Evolutionary conservation across 2,113 vertebrate genomes (phyloP).

Genomic region (Elachura formosa): DNA sequence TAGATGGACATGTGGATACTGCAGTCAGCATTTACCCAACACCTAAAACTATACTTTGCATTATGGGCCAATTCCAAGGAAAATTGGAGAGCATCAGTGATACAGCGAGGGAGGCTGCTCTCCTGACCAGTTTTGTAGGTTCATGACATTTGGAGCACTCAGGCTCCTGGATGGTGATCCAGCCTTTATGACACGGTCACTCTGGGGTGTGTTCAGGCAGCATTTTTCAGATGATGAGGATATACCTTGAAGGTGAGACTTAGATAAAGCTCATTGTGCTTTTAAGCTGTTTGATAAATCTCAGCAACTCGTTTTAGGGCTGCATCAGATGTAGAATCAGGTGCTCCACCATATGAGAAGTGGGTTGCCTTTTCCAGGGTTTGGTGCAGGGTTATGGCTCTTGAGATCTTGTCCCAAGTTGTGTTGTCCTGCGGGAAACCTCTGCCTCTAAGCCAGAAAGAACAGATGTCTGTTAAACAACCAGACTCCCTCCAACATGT

Average conservation of each 20-base stretch:
- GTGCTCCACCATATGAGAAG: not conserved
- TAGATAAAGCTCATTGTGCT: not conserved
- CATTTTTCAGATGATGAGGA: not conserved
- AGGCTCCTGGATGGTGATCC: not conserved
- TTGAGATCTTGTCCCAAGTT: not conserved
- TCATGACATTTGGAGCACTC: not conserved
- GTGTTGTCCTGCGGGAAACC: not conserved
- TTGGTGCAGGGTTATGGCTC: not conserved
- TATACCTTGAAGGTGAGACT: not conserved
- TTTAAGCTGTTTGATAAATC: not conserved
- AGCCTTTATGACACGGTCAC: accelerated
- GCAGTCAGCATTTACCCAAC: not conserved
- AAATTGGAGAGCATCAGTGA: not conserved
- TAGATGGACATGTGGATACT: not conserved
- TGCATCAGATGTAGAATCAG: not conserved
- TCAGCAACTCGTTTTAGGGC: not conserved
- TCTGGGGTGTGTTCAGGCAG: not conserved
- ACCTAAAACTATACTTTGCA: not conserved
- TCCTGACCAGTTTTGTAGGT: not conserved
- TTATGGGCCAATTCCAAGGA: not conserved
- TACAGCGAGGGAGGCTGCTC: not conserved
- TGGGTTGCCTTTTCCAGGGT: not conserved
- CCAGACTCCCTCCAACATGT: not conserved
- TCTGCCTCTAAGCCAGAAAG: not conserved
- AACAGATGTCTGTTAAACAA: not conserved